Evolutionary conservation across 2,888 invertebrate species (phyloP).

Genomic region (Cinara cedri): DNA sequence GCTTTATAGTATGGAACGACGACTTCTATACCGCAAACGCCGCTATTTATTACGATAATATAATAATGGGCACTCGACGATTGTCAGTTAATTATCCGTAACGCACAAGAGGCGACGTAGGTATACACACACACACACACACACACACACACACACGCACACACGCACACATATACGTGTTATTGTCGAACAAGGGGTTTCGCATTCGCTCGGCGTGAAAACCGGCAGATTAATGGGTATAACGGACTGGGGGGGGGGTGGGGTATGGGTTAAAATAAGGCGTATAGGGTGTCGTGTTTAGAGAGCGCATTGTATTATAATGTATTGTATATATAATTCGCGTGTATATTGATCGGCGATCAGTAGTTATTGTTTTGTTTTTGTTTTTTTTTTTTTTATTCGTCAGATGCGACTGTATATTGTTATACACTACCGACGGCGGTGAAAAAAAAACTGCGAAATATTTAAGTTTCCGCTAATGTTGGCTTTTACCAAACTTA

Average conservation of each 20-base stretch:
- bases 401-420: background rate
- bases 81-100: conserved; percentile 51
- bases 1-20: too few relatives aligned
- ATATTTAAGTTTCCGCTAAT: too few relatives aligned
- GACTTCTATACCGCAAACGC: background rate
- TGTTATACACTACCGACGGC: too few relatives aligned
- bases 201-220: conserved; percentile 44
- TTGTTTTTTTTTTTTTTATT: background rate
- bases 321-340: too few relatives aligned
- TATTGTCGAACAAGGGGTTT: conserved; percentile 37
- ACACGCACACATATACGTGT: too few relatives aligned
- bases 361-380: background rate
- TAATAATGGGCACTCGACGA: conserved; percentile 28
- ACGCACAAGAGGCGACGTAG: conserved; percentile 11
- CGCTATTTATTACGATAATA: background rate
- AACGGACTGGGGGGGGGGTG: background rate
- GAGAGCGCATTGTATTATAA: too few relatives aligned
- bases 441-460: too few relatives aligned
- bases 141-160: too few relatives aligned
- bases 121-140: too few relatives aligned
- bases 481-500: too few relatives aligned
- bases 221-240: conserved; percentile 45
- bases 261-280: too few relatives aligned
- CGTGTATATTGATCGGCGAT: conserved; percentile 1
- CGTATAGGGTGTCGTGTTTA: background rate